These are phyloP conservation scores for Tetraodon nigroviridis DNA, from an alignment of 2,113 vertebrate genomes.

Conservation along the genomic window DNA sequence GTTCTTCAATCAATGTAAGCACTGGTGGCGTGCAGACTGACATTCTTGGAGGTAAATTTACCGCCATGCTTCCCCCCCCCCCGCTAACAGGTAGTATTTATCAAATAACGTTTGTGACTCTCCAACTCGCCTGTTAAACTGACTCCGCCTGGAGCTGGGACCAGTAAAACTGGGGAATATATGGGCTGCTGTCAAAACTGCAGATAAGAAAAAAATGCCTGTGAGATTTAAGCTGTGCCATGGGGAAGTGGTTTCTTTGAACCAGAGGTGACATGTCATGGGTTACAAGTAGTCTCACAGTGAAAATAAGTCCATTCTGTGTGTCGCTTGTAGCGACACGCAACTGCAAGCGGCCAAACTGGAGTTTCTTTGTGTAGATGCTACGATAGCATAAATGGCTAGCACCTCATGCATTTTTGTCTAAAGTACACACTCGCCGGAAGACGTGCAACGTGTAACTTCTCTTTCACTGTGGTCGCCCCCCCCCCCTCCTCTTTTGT, in stretches of 20 bases:
- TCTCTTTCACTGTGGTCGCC: slow-evolving; percentile 36
- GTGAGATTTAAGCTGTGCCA: slow-evolving; percentile 54
- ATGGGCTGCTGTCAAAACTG: slow-evolving; percentile 45
- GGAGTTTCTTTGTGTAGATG: not conserved
- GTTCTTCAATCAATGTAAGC: slow-evolving; percentile 63
- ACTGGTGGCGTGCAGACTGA: slow-evolving; percentile 48
- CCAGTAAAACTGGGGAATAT: slow-evolving; percentile 49
- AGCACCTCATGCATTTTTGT: slow-evolving; percentile 22
- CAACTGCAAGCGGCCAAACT: slow-evolving; percentile 9
- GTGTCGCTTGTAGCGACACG: slow-evolving; percentile 1
- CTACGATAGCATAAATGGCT: not conserved
- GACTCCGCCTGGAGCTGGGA: slow-evolving; percentile 38
- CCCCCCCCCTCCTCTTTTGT: slow-evolving; percentile 41
- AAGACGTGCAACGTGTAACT: slow-evolving; percentile 50
- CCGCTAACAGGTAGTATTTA: slow-evolving; percentile 51
- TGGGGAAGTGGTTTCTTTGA: slow-evolving; percentile 40
- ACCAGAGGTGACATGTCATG: slow-evolving; percentile 33
- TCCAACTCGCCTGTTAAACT: slow-evolving; percentile 50
- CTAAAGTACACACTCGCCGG: slow-evolving; percentile 59
- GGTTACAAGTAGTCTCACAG: slow-evolving; percentile 18
- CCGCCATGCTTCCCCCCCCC: slow-evolving; percentile 34
- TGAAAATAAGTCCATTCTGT: slow-evolving; percentile 45
- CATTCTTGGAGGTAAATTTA: slow-evolving; percentile 59
- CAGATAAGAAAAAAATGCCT: slow-evolving; percentile 42
- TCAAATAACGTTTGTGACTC: slow-evolving; percentile 59